Evolutionary conservation across 2,113 vertebrate genomes (phyloP), one percentile per base, ranked within the genome.

Genomic region (Austrofundulus limnaeus): DNA sequence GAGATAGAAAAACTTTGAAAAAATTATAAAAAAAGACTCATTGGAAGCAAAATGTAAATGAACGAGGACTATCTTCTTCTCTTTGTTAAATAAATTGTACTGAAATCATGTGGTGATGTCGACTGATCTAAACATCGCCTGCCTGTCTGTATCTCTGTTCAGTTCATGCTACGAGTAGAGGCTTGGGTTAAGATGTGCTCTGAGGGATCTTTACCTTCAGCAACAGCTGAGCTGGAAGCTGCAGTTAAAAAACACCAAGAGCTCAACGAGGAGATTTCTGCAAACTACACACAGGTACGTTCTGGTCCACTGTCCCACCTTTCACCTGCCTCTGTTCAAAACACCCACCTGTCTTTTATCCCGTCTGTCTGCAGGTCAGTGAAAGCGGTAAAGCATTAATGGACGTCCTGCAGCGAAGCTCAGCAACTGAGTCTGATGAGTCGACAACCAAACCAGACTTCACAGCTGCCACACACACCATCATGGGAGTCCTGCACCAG

Each of bases 181-280:
- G 92, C 93, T 1, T 98, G 97, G 97, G 95, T 94, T 57, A 96
- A 97, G 87, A 91, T 90, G 72, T 98, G 96, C 82, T 95, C 94
- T n/a, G 97, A 98, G 23, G 95, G 94, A 17, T 87, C 94, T 47
- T 89, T 99, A 65, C 96, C 96, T 0, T 91, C 93, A 0, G 94
- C 93, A 16, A 95, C 96, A 85, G 92, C 95, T 53, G 95, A 96
- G 47, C 91, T 99, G 75, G 96, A 99, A 69, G 66, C 94, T 75
- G 93, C 94, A 1, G 94, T 94, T 6, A 96, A 98, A 75, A 95
- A 95, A 70, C 97, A 99, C 81, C 96, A 98, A 80, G 93, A 94
- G 31, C 90, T 99, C 38, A 98, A 96, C 0, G 97, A 99, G 72
- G 95, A 98, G 86, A 94, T 98, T 51, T 95, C 94, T 20, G 94